Conservation (phyloP, 2,888 invertebrate species). For the Ferdinandea cuprea region DNA sequence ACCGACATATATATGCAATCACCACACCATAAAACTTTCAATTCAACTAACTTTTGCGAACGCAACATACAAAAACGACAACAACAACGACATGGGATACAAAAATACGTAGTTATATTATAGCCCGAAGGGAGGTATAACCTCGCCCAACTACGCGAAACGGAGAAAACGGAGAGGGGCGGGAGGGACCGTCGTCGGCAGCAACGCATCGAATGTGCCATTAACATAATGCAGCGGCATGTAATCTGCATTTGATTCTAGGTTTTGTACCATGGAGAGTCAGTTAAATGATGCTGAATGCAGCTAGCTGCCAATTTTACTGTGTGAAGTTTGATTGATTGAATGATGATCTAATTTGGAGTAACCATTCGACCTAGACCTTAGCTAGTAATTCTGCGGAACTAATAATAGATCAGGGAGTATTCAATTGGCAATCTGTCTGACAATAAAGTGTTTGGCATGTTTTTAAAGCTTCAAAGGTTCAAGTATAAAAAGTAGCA, state of each 20-base stretch:
- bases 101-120: neutral
- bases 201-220: constrained; percentile 64
- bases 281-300: constrained; percentile 44
- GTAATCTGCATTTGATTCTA: constrained; percentile 67
- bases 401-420: too few relatives aligned
- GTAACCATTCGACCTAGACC: neutral
- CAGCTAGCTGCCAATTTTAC: constrained; percentile 25
- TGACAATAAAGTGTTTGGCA: too few relatives aligned
- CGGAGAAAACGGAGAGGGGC: constrained; percentile 12
- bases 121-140: constrained; percentile 2
- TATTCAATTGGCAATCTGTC: too few relatives aligned
- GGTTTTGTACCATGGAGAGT: constrained; percentile 42
- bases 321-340: neutral
- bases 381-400: too few relatives aligned
- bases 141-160: constrained; percentile 4
- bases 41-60: constrained; percentile 63
- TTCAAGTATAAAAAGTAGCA: too few relatives aligned
- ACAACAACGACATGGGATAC: constrained; percentile 20
- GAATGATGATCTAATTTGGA: neutral
- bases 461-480: too few relatives aligned
- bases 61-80: constrained; percentile 47
- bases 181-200: constrained; percentile 7
- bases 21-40: constrained; percentile 69
- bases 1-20: too few relatives aligned
- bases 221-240: constrained; percentile 67